Conservation (phyloP, 2,888 invertebrate species). For the Drosophila subquinaria region DNA sequence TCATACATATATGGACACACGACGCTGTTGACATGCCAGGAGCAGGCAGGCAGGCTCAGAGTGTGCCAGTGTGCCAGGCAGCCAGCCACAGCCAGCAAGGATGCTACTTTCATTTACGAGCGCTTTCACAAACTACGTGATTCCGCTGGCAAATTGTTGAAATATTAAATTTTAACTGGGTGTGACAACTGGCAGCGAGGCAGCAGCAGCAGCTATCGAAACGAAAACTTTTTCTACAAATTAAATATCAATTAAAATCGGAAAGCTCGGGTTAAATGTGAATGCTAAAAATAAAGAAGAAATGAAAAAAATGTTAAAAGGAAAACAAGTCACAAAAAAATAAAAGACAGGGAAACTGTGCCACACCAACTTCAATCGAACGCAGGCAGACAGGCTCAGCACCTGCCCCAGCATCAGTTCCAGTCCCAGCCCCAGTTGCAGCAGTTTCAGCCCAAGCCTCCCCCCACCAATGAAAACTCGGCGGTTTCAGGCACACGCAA, state of each 20-base stretch:
- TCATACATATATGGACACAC: constrained; percentile 15
- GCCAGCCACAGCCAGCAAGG: constrained; percentile 73
- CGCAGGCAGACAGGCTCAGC: constrained; percentile 31
- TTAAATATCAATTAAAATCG: constrained; percentile 29
- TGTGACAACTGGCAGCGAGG: constrained; percentile 68
- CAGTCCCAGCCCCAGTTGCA: constrained; percentile 42
- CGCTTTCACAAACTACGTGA: constrained; percentile 63
- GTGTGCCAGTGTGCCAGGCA: constrained; percentile 69
- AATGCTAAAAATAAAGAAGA: constrained; percentile 7
- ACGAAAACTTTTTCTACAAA: constrained; percentile 39
- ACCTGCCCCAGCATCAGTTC: constrained; percentile 44
- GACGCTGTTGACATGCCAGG: constrained; percentile 45
- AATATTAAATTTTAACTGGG: constrained; percentile 78
- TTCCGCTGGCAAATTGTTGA: constrained; percentile 68
- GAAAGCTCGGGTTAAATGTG: constrained; percentile 12
- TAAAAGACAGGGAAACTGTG: constrained; percentile 33
- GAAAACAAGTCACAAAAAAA: constrained; percentile 1
- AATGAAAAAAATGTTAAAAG: not conserved
- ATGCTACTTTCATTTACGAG: constrained; percentile 70
- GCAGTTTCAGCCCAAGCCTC: constrained; percentile 15
- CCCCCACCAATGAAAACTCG: constrained; percentile 74
- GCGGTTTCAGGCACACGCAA: constrained; percentile 76
- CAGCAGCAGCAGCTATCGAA: constrained; percentile 20
- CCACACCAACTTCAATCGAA: constrained; percentile 47
- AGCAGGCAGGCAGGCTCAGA: constrained; percentile 47